Base-by-base conservation (phyloP, 1,140 invertebrate genomes). In the Sycophila sp. region DNA sequence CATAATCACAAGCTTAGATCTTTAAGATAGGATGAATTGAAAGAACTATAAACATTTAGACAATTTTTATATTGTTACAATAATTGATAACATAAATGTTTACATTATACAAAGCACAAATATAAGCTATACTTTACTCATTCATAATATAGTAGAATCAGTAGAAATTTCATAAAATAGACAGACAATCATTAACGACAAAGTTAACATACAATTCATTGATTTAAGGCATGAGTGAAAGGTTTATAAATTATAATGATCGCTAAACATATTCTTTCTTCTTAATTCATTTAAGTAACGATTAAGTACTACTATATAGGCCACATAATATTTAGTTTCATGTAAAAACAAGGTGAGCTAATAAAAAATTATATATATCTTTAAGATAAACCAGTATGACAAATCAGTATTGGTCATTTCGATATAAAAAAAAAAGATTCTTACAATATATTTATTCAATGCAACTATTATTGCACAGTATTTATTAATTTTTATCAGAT, bases 1-100 rank as follows among this genome's bases (percentile, higher is more conserved):
- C 19, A 38, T n/a, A 36, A 36, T 47, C 36, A 4, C n/a, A n/a
- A n/a, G n/a, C n/a, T n/a, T n/a, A n/a, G n/a, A n/a, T n/a, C n/a
- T n/a, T n/a, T n/a, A 60, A 30, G 42, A 17, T 51, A 30, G 22
- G 11, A 63, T 34, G 7, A 69, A 65, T 55, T n/a, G 53, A 70
- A 73, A 30, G 32, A 65, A n/a, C 11, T 17, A 30, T 51, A 19
- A 58, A 63, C 64, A 74, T 65, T 56, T 64, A 71, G 28, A 69
- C 56, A 69, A 67, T 64, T 30, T 64, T 38, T 74, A 68, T 74
- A 74, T 71, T 69, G 19, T 71, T 67, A 73, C 64, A 58, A 60
- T 59, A 24, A 62, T 63, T 69, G 8, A 55, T 49, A 63, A 56
- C 26, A 69, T 69, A 40, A 68, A 56, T 51, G 53, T 72, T 64